These are phyloP conservation scores for Alethe diademata DNA, from an alignment of 2,113 vertebrate species.

Conservation along the genomic window DNA sequence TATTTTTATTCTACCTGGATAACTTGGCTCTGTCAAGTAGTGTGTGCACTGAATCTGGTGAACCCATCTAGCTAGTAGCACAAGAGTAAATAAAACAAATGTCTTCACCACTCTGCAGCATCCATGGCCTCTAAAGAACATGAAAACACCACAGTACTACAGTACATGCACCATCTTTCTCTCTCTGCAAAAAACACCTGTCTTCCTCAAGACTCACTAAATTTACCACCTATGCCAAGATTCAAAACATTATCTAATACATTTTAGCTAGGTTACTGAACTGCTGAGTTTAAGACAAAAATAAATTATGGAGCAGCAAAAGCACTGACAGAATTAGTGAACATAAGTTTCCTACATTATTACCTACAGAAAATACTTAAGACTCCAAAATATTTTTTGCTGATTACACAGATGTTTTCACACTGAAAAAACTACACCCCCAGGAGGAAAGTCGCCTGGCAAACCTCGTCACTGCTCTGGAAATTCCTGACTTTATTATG, in stretches of 20 bases:
- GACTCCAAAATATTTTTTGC: neutral
- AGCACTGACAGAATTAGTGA: neutral
- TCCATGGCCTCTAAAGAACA: neutral
- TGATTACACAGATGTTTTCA: neutral
- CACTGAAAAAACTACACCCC: neutral
- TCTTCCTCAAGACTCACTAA: neutral
- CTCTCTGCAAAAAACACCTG: neutral
- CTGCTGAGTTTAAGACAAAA: neutral
- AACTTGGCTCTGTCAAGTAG: conserved; percentile 12
- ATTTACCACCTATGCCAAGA: neutral
- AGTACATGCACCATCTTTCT: accelerated
- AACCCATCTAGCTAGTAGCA: neutral
- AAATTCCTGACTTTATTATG: neutral
- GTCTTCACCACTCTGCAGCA: neutral
- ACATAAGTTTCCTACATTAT: neutral
- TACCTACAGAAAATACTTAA: neutral
- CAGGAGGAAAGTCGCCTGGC: neutral
- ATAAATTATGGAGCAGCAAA: neutral
- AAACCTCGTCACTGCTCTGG: neutral
- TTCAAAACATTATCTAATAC: neutral
- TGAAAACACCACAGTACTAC: neutral
- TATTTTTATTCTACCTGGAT: conserved; percentile 40
- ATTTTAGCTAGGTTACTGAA: neutral
- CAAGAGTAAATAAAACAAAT: neutral
- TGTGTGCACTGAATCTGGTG: neutral